These are phyloP conservation scores for Misgurnus mizolepis DNA, from an alignment of 2,113 vertebrate species.

Conservation along the genomic window DNA sequence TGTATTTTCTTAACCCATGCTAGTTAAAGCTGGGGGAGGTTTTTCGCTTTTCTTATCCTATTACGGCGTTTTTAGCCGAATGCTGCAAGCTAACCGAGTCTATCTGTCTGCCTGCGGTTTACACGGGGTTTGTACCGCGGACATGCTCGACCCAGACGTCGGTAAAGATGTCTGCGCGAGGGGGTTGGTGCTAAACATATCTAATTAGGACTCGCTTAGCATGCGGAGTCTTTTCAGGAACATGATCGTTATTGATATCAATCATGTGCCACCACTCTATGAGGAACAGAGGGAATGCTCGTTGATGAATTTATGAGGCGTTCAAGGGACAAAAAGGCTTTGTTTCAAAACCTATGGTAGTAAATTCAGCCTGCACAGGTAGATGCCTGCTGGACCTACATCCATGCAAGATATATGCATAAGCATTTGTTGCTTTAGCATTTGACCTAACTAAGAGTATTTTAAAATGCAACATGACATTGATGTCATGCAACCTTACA, in stretches of 20 bases:
- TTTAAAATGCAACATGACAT: too few relatives aligned
- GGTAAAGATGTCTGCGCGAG: conserved; percentile 17
- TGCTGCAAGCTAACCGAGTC: conserved; percentile 18
- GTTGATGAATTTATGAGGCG: not conserved
- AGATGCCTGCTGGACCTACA: too few relatives aligned
- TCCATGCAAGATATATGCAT: too few relatives aligned
- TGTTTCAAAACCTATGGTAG: too few relatives aligned
- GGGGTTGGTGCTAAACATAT: conserved; percentile 33
- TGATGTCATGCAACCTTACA: too few relatives aligned
- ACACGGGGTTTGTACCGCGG: not conserved
- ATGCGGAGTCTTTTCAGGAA: conserved; percentile 34
- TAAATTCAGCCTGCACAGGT: too few relatives aligned
- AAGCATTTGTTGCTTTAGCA: too few relatives aligned
- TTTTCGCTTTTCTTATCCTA: conserved; percentile 13
- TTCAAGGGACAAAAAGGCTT: not conserved
- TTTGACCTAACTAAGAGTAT: too few relatives aligned
- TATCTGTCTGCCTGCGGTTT: not conserved
- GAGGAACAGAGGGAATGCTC: conserved; percentile 14
- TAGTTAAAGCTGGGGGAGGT: conserved; percentile 28
- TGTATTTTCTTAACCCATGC: conserved; percentile 25
- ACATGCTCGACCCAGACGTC: not conserved
- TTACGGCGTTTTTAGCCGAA: conserved; percentile 24
- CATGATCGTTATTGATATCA: conserved; percentile 37
- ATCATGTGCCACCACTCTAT: conserved; percentile 28
- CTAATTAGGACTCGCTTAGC: conserved; percentile 39